These are phyloP conservation scores for Hippocampus barbouri DNA, from an alignment of 2,113 vertebrate species.

Conservation along the genomic window DNA sequence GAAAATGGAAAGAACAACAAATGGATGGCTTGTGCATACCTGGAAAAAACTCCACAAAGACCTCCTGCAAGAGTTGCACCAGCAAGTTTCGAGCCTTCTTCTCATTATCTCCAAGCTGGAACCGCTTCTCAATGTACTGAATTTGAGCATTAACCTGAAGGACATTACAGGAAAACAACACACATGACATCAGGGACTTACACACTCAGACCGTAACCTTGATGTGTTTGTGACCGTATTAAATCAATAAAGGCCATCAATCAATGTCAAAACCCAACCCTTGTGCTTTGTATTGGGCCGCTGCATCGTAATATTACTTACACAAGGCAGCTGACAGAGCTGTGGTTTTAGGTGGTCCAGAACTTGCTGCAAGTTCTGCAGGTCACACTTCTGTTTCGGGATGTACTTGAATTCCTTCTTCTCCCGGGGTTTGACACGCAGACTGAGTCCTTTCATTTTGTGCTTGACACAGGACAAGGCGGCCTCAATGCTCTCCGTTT, in stretches of 20 bases:
- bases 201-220: too few relatives aligned
- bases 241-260: too few relatives aligned
- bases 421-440: slow-evolving; percentile 81
- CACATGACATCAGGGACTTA: background rate
- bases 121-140: slow-evolving; percentile 71
- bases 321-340: slow-evolving; percentile 73
- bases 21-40: slow-evolving; percentile 60
- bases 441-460: slow-evolving; percentile 68
- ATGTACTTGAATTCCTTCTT: slow-evolving; percentile 81
- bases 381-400: slow-evolving; percentile 64
- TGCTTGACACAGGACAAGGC: slow-evolving; percentile 73
- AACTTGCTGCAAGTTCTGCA: slow-evolving; percentile 53
- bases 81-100: slow-evolving; percentile 76
- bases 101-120: slow-evolving; percentile 80
- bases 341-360: slow-evolving; percentile 64
- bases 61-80: slow-evolving; percentile 83
- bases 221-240: too few relatives aligned
- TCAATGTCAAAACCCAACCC: too few relatives aligned
- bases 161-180: background rate
- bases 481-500: slow-evolving; percentile 51
- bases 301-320: slow-evolving; percentile 47
- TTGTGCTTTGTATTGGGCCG: too few relatives aligned
- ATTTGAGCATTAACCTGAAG: slow-evolving; percentile 81
- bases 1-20: background rate
- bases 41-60: slow-evolving; percentile 87